Base-by-base conservation (phyloP, 1,140 invertebrate species). In the Steinernema feltiae region DNA sequence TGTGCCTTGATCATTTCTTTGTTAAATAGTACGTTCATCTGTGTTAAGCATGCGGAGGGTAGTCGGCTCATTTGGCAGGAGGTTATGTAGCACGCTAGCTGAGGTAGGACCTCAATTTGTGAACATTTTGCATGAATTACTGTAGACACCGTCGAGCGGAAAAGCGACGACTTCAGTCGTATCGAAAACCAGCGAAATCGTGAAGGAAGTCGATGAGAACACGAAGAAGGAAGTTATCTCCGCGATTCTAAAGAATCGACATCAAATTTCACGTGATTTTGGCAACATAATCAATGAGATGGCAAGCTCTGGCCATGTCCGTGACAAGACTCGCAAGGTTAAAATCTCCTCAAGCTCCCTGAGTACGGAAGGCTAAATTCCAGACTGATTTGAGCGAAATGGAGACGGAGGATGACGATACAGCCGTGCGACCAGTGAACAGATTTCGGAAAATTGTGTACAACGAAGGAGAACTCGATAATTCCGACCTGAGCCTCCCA, bases 401-500 rank as follows among this genome's bases (percentile, higher is more conserved):
- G 27, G 73, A 21, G 18, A 29, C 76, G 1, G 27, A 48, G 17
- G 21, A 82, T 69, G 12, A 32, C 29, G 48, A 73, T 79, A 41
- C 80, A 80, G 79, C 77, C 32, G 29, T 83, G 74, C 32, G 81
- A 76, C n/a, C 48, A 74, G 30, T 71, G 77, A 76, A 81, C 53
- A 72, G 69, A 70, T 86, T 80, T 48, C 73, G 85, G 17, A 48
- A 32, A 29, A 81, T 85, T 35, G 72, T 84, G 21, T 85, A 85
- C 72, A 71, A 79, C 18, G 79, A 84, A 74, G 85, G 84, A 12
- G 84, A 85, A 70, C 74, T 85, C 1, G 79, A 84, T 46, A 75
- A 81, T 41, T 83, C 81, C 31, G 79, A 84, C 41, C 74, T 86
- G 0, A 30, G 48, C 0, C 76, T 81, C 53, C 83, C 83, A 12